Evolutionary conservation across 2,113 vertebrate species (phyloP), one percentile per base, ranked within the genome.

Genomic region (Brevimyrus niger): DNA sequence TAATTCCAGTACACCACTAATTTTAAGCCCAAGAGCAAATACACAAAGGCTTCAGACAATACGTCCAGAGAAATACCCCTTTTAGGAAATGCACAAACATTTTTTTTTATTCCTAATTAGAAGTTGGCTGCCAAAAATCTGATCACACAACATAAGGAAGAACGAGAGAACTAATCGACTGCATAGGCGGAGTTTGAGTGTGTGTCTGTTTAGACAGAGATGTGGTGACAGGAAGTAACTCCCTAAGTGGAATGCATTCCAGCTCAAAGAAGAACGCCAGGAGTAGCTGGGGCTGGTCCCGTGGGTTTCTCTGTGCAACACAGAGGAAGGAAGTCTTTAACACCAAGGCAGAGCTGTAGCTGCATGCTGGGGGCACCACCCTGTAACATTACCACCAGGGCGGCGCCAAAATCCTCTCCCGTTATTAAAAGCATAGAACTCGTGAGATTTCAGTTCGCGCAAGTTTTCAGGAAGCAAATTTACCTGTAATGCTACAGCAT

Each of bases 261-360:
- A 76, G 89, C 38, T 76, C n/a, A 19, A 47, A 35, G 47, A 65
- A 53, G n/a, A 35, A 47, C 27, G 31, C 6, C 13, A 50, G 38
- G 44, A 76, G 46, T 31, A 35, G 46, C 42, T 4, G 27, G 69
- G 53, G 31, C 3, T 11, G 2, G 21, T 84, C 76, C 53, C 7
- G 0, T 8, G 27, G 73, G 23, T 46, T 46, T 61, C 82, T 61
- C 86, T 61, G 23, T 42, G 23, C 76, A 48, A 69, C n/a, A 89
- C 21, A 47, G 86, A 89, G 91, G 89, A 93, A 92, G 90, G 90
- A 92, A 89, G 90, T 87, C n/a, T 89, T 92, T 89, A 88, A 53
- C 89, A 90, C 61, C 48, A 85, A 86, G 61, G 19, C 73, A 89
- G 48, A 88, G 61, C 35, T 27, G 9, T 48, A 10, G 17, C 38